Evolutionary conservation across 2,888 invertebrate species (phyloP), one percentile per base, ranked within the genome.

Genomic region (Eupithecia inturbata): DNA sequence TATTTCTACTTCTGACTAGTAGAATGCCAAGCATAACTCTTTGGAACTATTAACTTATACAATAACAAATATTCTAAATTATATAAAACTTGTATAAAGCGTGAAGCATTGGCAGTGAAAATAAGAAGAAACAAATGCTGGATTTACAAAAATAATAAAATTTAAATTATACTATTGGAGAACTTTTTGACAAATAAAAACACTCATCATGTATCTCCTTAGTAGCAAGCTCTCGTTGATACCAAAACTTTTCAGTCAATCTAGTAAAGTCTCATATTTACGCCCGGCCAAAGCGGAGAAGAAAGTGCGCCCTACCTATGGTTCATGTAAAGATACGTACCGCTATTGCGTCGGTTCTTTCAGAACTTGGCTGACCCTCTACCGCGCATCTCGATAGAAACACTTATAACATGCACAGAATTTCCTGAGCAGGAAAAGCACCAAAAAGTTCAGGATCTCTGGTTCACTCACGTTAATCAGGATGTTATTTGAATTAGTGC

Each of bases 1-100:
- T 71, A 71, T 71, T 75, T 76, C 73, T 74, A 74, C 76, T 74
- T 72, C 68, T 74, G 73, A 74, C 72, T 78, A 70, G 73, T 71
- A 75, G 74, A 75, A 73, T 78, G 67, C 75, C 64, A 73, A 68
- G 70, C 71, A 76, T 64, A 36, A 74, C 45, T 74, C 73, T 75
- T 75, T 75, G 72, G 73, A 67, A 73, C 9, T 2, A 22, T 26
- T 22, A 57, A 26, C 57, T 57, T 14, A 26, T 26, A 57, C 12
- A 53, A 49, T 53, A 53, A 53, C 0, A 26, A 7, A 57, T 57
- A 57, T 57, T 26, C 26, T 26, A 9, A 57, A 12, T 57, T 26
- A 26, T 26, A 26, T 14, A 14, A 26, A 26, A 57, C 57, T 57
- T 26, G 26, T 57, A 0, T 26, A 57, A 12, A 57, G 26, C 22